A percentile compares a stretch with the other conserved stretches of the same genome.
Evolutionary conservation across 92 coral and sea anemone genomes (phyloP).

Genomic region (Desmophyllum pertusum): DNA sequence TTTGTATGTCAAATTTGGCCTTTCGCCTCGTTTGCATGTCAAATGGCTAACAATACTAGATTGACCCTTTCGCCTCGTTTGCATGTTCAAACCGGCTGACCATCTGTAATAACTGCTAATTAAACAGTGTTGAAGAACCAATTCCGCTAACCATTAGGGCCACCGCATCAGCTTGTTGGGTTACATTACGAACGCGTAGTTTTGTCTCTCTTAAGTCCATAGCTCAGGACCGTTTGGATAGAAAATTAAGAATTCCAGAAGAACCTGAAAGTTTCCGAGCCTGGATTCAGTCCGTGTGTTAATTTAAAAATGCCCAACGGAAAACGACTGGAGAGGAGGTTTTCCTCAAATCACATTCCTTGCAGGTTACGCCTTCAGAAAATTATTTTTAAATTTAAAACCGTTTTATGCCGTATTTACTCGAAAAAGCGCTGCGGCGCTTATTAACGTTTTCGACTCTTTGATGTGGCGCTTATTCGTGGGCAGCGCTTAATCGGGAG

Average conservation of each 20-base stretch:
- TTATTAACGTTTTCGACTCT: no score
- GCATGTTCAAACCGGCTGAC: no score
- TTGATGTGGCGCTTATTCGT: no score
- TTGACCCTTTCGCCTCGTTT: no score
- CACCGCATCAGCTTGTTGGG: not conserved
- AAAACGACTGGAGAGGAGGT: conserved; percentile 83
- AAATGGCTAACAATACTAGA: no score
- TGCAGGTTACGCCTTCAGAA: conserved; percentile 73
- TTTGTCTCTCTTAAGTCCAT: conserved; percentile 73
- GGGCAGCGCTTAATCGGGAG: no score
- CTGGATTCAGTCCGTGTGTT: conserved; percentile 83
- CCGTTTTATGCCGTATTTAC: no score
- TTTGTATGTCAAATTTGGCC: no score
- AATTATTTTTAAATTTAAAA: not conserved
- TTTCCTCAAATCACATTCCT: conserved; percentile 81
- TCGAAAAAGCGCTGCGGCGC: no score
- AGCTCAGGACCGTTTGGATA: conserved; percentile 75
- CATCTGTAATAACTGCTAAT: no score
- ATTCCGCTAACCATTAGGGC: not conserved
- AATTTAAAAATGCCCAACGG: conserved; percentile 89
- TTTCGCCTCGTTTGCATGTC: no score
- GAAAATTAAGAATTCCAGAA: conserved; percentile 72
- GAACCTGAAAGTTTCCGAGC: conserved; percentile 75
- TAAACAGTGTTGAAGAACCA: no score
- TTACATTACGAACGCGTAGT: not conserved